Base-by-base conservation (phyloP, 2,888 invertebrate species). In the Sarcophaga caerulescens region DNA sequence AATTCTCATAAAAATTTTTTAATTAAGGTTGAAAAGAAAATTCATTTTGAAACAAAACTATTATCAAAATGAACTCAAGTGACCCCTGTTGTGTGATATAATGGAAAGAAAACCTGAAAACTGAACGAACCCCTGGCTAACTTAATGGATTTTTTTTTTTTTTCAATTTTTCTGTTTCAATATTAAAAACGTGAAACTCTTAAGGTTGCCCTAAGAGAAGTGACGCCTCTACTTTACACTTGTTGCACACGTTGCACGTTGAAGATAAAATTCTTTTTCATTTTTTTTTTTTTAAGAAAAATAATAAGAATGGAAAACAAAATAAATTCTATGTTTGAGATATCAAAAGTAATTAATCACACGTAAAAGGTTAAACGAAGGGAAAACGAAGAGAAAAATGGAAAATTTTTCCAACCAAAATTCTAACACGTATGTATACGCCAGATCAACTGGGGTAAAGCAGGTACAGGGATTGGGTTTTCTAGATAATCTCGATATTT, bases 291-390 rank as follows among this genome's bases (percentile, higher is more conserved):
- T 35, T 35, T 10, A 35, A 35, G 10, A 35, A 35, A 52, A 47
- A 14, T 47, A 14, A 4, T 14, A 52, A 52, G 17, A 52, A 52
- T 52, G 4, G 52, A 52, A 52, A 52, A 52, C 14, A 52, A 52
- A 52, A 52, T 52, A 52, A 62, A 75, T 75, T 65, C 23, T 45
- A 68, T 73, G 77, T 35, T 78, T 60, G 60, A 14, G 23, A 52
- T 69, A 23, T 81, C 76, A 75, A 66, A 59, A 79, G 76, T 69
- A 85, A 85, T 85, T 85, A 82, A 85, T 85, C 68, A 82, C 79
- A 68, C 25, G 12, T 73, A 80, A 76, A 76, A 70, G 57, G 59
- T 81, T 73, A 69, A 63, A 60, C 25, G 1, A 63, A 59, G 14
- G 52, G 14, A 17, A 52, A 52, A 52, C 14, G 17, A 14, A 35